Base-by-base conservation (phyloP, 2,888 invertebrate genomes). In the Himalopsyche anomala region DNA sequence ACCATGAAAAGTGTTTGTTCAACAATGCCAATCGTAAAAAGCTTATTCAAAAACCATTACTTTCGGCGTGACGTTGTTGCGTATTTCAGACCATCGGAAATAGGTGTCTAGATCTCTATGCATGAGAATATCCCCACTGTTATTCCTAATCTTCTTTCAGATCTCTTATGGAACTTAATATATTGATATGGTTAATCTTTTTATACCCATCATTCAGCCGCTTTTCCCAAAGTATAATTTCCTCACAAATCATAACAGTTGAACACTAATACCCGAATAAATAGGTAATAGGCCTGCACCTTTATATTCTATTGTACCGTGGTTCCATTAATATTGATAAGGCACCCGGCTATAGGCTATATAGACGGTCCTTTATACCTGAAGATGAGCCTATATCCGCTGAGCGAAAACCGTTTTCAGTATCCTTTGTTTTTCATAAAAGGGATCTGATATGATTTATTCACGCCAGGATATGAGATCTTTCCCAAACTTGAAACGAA, bases 351-450 rank as follows among this genome's bases (percentile, higher is more conserved):
- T 36, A 36, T 28, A 38, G 36, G 74, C 74, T 74, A 74, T 74
- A 74, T 74, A 74, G 74, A 74, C 74, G 74, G 2, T 36, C 74
- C 74, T 74, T 74, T 74, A 74, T 74, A 74, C 74, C 74, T 74
- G 74, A 74, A 74, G 74, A 74, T 74, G 74, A 38, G 74, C 74
- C 74, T 12, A 74, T 74, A 74, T 74, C 74, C 74, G 74, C 38
- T 36, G 38, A 74, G 12, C 74, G 74, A 74, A 74, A 74, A 74
- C 74, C 74, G 74, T 38, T 74, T 74, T 36, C 74, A 74, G 74
- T 74, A 36, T 74, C 74, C 74, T 74, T 74, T 74, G 74, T 74
- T 74, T 74, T 74, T 74, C 74, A 28, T 74, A 74, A 74, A 74
- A 74, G 74, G 74, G 74, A 74, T 74, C 9, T 36, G 74, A 74